Base-by-base conservation (phyloP, 1,140 invertebrate species). In the Patella vulgata region DNA sequence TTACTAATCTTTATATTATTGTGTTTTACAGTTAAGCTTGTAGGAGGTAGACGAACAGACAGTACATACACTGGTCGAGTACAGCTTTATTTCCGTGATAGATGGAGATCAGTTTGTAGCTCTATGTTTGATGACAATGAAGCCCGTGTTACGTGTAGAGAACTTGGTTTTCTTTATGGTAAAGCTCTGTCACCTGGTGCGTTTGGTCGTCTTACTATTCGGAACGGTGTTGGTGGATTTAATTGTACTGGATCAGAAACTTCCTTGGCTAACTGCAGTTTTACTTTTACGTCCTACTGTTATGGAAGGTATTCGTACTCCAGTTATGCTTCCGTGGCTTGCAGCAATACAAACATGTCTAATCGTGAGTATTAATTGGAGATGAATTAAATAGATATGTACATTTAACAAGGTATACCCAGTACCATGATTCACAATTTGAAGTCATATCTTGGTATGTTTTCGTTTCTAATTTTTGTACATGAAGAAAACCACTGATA, bases 101-200 rank as follows among this genome's bases (percentile, higher is more conserved):
- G 86, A 51, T 90, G 89, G 88, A 90, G 90, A 1, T 88, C 88
- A 64, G 86, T 92, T 14, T 92, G 91, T 75, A 90, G 91, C 73
- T 90, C 91, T 68, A 86, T 88, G 56, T 92, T 92, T 70, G 88
- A 88, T 0, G 79, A 91, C 42, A 85, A 80, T 27, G 87, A 91
- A 65, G 91, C 90, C 0, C 82, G 89, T 63, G 86, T 93, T 0
- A 85, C 90, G 19, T 92, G 91, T 70, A 87, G 85, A 39, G 89
- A 92, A 73, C 73, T 91, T 25, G 91, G 90, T 87, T 72, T 57
- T 25, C 19, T 14, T 14, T 62, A 60, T 21, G 33, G 30, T 28
- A 54, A 40, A 25, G 19, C 39, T 19, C 47, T 66, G n/a, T 53
- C 47, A n/a, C 14, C 17, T 3, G 58, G 53, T 0, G 28, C 89